Conservation (phyloP, 2,797 vertebrate genomes). For the Siniperca scherzeri region DNA sequence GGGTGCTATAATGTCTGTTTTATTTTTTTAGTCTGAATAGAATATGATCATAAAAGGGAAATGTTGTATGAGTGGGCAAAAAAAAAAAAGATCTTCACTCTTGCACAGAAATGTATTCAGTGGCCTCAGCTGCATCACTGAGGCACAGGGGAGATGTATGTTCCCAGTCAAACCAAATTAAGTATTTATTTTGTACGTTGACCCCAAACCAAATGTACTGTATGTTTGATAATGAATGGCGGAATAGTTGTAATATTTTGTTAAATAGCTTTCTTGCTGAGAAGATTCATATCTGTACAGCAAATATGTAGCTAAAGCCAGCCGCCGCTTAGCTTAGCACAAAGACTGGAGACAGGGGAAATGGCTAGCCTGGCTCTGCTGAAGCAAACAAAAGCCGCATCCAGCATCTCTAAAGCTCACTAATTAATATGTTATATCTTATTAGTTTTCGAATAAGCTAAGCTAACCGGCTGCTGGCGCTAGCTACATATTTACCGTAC, state of each 20-base stretch:
- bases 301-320: neutral
- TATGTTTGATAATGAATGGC: constrained; percentile 33
- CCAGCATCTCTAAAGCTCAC: neutral
- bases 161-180: constrained; percentile 72
- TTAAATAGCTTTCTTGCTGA: neutral
- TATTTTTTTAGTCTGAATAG: constrained; percentile 57
- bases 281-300: neutral
- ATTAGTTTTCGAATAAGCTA: neutral
- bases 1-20: constrained; percentile 37
- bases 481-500: neutral
- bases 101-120: constrained; percentile 41
- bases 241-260: constrained; percentile 13
- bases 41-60: constrained; percentile 83
- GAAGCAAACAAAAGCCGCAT: too few species aligned
- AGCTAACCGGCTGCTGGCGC: neutral
- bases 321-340: neutral
- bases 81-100: constrained; percentile 54
- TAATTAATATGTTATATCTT: neutral
- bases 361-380: neutral
- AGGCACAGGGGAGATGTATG: constrained; percentile 40
- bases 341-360: neutral
- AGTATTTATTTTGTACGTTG: constrained; percentile 71
- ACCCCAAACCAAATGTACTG: constrained; percentile 60
- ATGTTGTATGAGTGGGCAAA: constrained; percentile 48
- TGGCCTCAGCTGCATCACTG: constrained; percentile 4